Conservation (phyloP, 2,888 invertebrate genomes). For the Anodontia alba region DNA sequence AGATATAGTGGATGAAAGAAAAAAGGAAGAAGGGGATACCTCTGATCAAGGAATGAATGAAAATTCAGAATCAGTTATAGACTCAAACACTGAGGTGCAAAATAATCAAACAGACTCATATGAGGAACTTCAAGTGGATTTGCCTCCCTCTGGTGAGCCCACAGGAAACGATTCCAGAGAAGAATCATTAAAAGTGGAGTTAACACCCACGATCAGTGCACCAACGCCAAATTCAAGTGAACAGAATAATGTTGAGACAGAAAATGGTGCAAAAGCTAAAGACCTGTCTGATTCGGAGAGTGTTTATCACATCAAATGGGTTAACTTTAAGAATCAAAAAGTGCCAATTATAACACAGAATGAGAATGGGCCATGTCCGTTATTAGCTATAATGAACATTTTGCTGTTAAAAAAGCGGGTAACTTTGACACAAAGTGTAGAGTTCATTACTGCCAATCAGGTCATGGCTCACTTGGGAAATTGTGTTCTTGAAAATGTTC, state of each 20-base stretch:
- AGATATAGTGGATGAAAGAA: background rate
- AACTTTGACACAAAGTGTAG: slow-evolving; percentile 83
- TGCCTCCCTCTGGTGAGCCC: slow-evolving; percentile 16
- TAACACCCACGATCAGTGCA: slow-evolving; percentile 30
- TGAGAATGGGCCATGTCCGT: slow-evolving; percentile 88
- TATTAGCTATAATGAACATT: slow-evolving; percentile 87
- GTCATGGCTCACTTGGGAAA: slow-evolving; percentile 86
- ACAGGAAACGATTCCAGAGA: background rate
- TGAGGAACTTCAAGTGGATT: background rate
- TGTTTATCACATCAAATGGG: slow-evolving; percentile 86
- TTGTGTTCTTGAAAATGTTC: slow-evolving; percentile 85
- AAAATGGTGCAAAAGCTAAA: slow-evolving; percentile 24
- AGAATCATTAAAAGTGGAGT: slow-evolving; percentile 21
- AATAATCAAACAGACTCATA: slow-evolving; percentile 1
- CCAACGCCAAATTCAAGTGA: slow-evolving; percentile 15
- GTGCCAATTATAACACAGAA: slow-evolving; percentile 87
- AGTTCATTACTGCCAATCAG: slow-evolving; percentile 85
- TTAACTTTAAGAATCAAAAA: slow-evolving; percentile 83
- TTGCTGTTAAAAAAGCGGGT: slow-evolving; percentile 86
- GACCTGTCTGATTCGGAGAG: slow-evolving; percentile 55
- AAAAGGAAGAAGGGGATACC: background rate
- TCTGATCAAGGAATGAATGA: background rate
- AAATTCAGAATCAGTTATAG: background rate
- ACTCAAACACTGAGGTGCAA: background rate
- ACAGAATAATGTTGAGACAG: slow-evolving; percentile 19